Percentiles rank a stretch among this genome's conserved stretches.
Evolutionary conservation across 2,888 invertebrate species (phyloP).

Genomic region (Sycophila texana): DNA sequence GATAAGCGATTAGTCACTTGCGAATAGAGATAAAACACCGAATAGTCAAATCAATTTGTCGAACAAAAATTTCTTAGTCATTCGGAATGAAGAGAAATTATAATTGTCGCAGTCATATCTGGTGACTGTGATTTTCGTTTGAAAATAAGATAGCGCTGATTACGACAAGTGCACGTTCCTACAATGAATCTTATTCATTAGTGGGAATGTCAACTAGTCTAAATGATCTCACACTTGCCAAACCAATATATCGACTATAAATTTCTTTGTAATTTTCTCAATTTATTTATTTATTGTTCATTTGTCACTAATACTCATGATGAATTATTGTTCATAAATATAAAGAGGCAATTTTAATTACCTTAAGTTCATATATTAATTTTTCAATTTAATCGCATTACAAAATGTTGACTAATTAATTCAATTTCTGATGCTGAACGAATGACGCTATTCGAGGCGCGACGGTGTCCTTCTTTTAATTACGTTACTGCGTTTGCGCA

Average conservation of each 20-base stretch:
- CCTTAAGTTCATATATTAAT: background rate
- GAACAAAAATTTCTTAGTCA: no score
- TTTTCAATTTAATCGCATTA: background rate
- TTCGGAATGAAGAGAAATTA: no score
- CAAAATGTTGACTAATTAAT: background rate
- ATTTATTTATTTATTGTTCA: background rate
- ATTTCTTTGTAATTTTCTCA: background rate
- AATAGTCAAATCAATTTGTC: no score
- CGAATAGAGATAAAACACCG: no score
- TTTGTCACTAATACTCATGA: background rate
- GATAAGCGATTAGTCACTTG: no score
- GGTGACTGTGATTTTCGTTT: no score
- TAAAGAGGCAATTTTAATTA: background rate
- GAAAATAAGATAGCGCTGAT: no score
- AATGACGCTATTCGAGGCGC: background rate
- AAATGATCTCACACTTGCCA: background rate
- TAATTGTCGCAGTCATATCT: no score
- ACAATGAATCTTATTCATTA: no score
- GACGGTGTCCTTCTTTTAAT: background rate
- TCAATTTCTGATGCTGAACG: background rate
- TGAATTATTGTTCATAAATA: background rate
- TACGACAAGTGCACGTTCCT: no score
- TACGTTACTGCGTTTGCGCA: background rate
- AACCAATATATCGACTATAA: conserved; percentile 24
- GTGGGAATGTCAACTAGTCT: background rate